Base-by-base conservation (phyloP, 2,797 vertebrate genomes). In the Spea hammondii region DNA sequence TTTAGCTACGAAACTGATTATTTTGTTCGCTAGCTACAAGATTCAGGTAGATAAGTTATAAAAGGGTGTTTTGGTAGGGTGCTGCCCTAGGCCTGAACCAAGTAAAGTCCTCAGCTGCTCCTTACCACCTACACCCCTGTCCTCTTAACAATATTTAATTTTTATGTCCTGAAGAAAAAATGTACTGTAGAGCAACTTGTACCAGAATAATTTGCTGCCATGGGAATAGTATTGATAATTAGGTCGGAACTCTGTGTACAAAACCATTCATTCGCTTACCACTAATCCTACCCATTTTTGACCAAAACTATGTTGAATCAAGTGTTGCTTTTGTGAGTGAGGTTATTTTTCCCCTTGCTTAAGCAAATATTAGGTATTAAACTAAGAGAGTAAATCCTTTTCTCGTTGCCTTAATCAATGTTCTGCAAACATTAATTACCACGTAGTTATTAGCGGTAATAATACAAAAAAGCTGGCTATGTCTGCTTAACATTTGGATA, bases 371-470 rank as follows among this genome's bases (percentile, higher is more conserved):
- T 77, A 79, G 46, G 49, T 71, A 53, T 74, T 72, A 76, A 73
- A 82, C 81, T 72, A 78, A 65, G 66, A 76, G 53, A 69, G 73
- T 47, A 79, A 85, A 77, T 76, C 76, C 68, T 48, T 73, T 74
- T 81, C 44, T 77, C 79, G 77, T 70, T 81, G 71, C 17, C 46
- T 32, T 72, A 78, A 66, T 81, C 78, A 77, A 57, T 67, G 69
- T 49, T 74, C 73, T 66, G 78, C 32, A 5, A 72, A 45, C 71
- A 71, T 78, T 83, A 76, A 83, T 85, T 84, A 84, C 65, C 76
- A 65, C 45, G 47, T 70, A 1, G 12, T 75, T 73, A 78, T 76
- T 72, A 77, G n/a, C 6, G 59, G 0, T 50, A 50, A 75, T 62
- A 67, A 78, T 32, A 32, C 32, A 32, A 32, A 32, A 60, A 82